Conservation (phyloP, 2,113 vertebrate genomes). For the Scalopus aquaticus region DNA sequence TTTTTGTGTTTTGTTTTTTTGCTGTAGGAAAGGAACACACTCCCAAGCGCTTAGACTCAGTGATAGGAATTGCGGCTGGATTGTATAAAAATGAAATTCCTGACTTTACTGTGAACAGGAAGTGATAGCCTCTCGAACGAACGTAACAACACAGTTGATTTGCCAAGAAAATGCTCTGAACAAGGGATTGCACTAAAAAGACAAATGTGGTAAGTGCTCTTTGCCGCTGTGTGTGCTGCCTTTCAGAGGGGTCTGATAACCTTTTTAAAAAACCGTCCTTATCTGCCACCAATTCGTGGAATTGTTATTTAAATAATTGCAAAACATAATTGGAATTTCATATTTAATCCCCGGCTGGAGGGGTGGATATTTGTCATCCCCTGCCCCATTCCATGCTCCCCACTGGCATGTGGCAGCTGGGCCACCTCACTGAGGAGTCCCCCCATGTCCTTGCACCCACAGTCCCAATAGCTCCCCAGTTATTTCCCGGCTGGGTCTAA, state of each 20-base stretch:
- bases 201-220: constrained; percentile 7
- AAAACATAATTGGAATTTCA: constrained; percentile 58
- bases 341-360: background rate
- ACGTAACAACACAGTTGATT: constrained; percentile 24
- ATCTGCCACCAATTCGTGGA: constrained; percentile 56
- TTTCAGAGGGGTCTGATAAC: background rate
- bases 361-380: background rate
- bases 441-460: background rate
- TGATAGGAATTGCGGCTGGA: constrained; percentile 1
- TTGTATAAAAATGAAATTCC: constrained; percentile 38
- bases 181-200: background rate
- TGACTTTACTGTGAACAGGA: constrained; percentile 63
- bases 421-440: background rate
- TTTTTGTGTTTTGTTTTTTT: background rate
- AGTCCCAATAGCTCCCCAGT: background rate
- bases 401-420: background rate
- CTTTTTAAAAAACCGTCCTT: background rate
- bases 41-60: background rate
- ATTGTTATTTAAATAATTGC: constrained; percentile 69
- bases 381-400: background rate
- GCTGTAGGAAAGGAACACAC: background rate
- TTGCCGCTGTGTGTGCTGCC: constrained; percentile 53
- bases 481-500: constrained; percentile 34
- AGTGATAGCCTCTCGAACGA: constrained; percentile 55
- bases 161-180: background rate